These are phyloP conservation scores for Tauraco hartlaubi DNA, from an alignment of 2,797 vertebrate genomes.

Conservation along the genomic window DNA sequence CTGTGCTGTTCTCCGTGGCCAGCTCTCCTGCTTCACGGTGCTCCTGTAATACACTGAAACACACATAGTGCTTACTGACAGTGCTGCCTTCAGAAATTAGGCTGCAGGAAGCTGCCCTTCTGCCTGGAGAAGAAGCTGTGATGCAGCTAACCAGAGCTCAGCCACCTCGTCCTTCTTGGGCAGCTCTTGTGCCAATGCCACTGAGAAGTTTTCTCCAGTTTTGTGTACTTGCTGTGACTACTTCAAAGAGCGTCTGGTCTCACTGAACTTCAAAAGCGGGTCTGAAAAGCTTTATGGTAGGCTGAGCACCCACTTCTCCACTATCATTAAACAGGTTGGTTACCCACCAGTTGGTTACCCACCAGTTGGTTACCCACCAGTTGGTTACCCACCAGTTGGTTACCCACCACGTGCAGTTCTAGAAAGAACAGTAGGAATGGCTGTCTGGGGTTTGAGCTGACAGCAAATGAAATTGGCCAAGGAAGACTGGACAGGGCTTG, in stretches of 20 bases:
- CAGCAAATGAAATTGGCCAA: neutral
- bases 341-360: neutral
- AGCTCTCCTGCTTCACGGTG: neutral
- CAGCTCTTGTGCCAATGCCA: fast-evolving
- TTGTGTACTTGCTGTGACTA: neutral
- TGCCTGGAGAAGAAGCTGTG: neutral
- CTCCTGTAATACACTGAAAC: neutral
- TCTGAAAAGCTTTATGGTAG: neutral
- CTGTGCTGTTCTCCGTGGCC: fast-evolving
- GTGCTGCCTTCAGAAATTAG: neutral
- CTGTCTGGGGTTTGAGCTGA: neutral
- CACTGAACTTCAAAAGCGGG: neutral
- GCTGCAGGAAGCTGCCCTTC: fast-evolving
- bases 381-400: neutral
- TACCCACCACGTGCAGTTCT: fast-evolving
- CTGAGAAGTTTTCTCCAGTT: neutral
- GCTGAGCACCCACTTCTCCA: neutral
- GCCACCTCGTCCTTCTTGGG: neutral
- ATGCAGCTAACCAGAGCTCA: neutral
- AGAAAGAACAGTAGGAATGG: neutral
- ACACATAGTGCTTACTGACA: fast-evolving
- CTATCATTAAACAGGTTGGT: neutral
- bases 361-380: too few relatives aligned
- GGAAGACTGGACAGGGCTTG: neutral
- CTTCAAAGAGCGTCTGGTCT: neutral